Evolutionary conservation across 2,888 invertebrate genomes (phyloP).

Genomic region (Monopis laevigella): DNA sequence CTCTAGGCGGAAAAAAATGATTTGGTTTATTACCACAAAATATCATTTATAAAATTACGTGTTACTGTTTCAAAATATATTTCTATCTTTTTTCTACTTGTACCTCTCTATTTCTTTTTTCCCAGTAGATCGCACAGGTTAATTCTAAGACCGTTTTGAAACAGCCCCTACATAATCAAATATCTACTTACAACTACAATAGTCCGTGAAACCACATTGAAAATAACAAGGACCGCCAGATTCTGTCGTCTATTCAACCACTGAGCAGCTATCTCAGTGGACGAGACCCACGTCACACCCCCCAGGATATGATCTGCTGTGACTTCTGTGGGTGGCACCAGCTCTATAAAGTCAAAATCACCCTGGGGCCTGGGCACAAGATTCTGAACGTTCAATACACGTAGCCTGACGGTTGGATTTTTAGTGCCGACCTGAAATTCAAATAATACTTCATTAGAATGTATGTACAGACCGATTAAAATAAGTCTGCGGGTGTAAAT

Average conservation of each 20-base stretch:
- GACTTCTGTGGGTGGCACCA: slow-evolving; percentile 48
- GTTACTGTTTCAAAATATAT: too few relatives aligned
- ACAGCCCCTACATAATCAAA: background rate
- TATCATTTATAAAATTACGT: too few relatives aligned
- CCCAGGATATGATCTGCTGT: slow-evolving; percentile 74
- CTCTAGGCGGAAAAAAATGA: too few relatives aligned
- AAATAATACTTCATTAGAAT: too few relatives aligned
- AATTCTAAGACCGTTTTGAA: too few relatives aligned
- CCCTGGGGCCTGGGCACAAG: slow-evolving; percentile 26
- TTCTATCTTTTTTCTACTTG: too few relatives aligned
- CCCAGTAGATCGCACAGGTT: too few relatives aligned
- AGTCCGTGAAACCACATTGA: slow-evolving; percentile 39
- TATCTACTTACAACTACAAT: slow-evolving; percentile 1
- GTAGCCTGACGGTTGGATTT: slow-evolving; percentile 77
- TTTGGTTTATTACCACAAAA: too few relatives aligned
- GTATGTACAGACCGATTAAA: too few relatives aligned
- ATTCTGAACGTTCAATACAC: slow-evolving; percentile 64
- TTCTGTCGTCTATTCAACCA: slow-evolving; percentile 92
- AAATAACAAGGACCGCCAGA: slow-evolving; percentile 68
- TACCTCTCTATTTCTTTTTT: too few relatives aligned
- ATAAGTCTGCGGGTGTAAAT: too few relatives aligned
- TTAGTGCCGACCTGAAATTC: slow-evolving; percentile 74
- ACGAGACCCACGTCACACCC: slow-evolving; percentile 78
- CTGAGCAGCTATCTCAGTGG: slow-evolving; percentile 72
- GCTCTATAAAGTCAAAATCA: slow-evolving; percentile 26